Evolutionary conservation across 1,140 invertebrate genomes (phyloP).

Genomic region (Pristionchus pacificus): DNA sequence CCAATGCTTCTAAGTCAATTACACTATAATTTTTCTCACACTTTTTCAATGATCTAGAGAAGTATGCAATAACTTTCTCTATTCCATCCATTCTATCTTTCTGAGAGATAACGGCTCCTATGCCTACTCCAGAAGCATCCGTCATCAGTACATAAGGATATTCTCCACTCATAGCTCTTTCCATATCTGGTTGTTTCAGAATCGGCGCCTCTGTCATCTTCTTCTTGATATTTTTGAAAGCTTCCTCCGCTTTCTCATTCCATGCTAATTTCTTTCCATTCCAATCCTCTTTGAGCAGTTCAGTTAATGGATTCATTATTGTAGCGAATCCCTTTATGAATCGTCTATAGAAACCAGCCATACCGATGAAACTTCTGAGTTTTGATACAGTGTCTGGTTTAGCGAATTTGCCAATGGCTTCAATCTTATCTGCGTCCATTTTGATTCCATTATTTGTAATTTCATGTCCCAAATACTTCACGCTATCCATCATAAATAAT

Average conservation of each 20-base stretch:
- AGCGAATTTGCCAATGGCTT: slow-evolving; percentile 3
- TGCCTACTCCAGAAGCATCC: slow-evolving; percentile 28
- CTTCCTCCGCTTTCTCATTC: slow-evolving; percentile 8
- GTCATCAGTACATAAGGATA: slow-evolving; percentile 30
- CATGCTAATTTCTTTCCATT: slow-evolving; percentile 21
- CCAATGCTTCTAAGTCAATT: slow-evolving; percentile 26
- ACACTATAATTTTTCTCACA: slow-evolving; percentile 25
- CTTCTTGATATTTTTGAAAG: slow-evolving; percentile 31
- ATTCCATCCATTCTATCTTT: slow-evolving; percentile 17
- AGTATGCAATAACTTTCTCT: slow-evolving; percentile 26
- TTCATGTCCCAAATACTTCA: slow-evolving; percentile 13
- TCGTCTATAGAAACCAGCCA: slow-evolving; percentile 13
- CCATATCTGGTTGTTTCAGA: slow-evolving; percentile 25
- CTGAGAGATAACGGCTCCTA: slow-evolving; percentile 35
- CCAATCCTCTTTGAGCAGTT: too few relatives aligned
- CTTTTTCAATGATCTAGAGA: slow-evolving; percentile 21
- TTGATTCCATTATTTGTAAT: slow-evolving; percentile 6
- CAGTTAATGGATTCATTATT: slow-evolving; percentile 21
- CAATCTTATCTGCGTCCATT: slow-evolving; percentile 2
- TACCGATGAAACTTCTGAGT: slow-evolving; percentile 8
- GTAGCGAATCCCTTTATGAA: slow-evolving; percentile 22
- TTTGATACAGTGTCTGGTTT: slow-evolving; percentile 3
- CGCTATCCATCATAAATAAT: neutral
- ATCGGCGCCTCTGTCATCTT: slow-evolving; percentile 27
- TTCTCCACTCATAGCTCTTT: neutral